Evolutionary conservation across 1,140 invertebrate species (phyloP).

Genomic region (Hylyphantes graminicola): DNA sequence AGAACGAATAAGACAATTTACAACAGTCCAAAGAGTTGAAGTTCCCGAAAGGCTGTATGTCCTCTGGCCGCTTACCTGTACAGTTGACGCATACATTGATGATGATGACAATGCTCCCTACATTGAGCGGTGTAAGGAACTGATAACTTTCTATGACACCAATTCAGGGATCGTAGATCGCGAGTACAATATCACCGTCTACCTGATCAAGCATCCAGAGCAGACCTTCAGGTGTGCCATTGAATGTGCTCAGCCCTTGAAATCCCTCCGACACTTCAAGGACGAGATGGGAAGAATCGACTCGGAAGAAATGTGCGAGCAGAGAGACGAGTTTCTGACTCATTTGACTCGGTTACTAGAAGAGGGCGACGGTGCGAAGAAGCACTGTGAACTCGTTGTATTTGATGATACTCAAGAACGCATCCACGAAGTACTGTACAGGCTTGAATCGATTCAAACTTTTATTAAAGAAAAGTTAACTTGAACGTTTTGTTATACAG

Average conservation of each 20-base stretch:
- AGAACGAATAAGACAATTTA: not conserved
- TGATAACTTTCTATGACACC: not conserved
- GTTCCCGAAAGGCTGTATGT: conserved; percentile 17
- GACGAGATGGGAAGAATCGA: not conserved
- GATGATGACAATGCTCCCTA: not conserved
- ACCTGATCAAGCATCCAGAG: not conserved
- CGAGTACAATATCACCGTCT: conserved; percentile 22
- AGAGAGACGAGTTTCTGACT: conserved; percentile 12
- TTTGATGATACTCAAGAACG: not conserved
- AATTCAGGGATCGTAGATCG: not conserved
- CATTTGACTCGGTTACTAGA: not conserved
- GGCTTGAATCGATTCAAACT: not conserved
- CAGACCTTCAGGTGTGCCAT: not conserved
- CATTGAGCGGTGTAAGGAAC: conserved; percentile 9
- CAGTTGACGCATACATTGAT: conserved; percentile 9
- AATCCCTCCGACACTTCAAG: conserved; percentile 16
- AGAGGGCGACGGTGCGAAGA: not conserved
- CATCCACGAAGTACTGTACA: not conserved
- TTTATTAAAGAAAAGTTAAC: not conserved
- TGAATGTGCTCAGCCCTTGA: conserved; percentile 41
- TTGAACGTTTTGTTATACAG: not conserved
- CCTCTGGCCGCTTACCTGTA: conserved; percentile 17
- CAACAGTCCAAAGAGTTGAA: not conserved
- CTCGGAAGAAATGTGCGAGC: not conserved
- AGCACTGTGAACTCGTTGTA: conserved; percentile 15